phyloP scores from a whole-genome alignment of 2,113 vertebrate species.

The Osmerus eperlanus region DNA sequence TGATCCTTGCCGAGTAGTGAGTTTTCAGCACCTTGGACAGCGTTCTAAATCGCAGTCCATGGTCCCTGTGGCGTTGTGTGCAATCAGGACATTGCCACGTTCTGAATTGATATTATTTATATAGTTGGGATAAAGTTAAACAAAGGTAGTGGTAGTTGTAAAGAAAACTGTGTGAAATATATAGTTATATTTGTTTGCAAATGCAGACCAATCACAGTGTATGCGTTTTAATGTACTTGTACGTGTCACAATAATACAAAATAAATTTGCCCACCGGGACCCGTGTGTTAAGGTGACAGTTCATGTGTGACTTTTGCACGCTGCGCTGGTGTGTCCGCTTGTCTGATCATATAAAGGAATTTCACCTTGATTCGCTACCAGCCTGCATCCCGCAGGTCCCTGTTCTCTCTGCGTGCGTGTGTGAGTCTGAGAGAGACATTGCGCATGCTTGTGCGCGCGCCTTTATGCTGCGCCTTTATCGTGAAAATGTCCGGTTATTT shows the following conservation, averaged over 20 bases:
- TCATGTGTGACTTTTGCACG: slow-evolving; percentile 28
- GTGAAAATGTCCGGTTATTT: neutral
- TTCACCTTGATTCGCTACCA: slow-evolving; percentile 23
- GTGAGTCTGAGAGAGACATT: neutral
- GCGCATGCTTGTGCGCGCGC: neutral
- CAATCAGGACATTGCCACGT: too few relatives aligned
- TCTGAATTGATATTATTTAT: too few relatives aligned
- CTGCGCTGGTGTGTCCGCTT: slow-evolving; percentile 38
- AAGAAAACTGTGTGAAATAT: too few relatives aligned
- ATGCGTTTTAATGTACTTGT: neutral
- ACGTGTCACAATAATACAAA: neutral
- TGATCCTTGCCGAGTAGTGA: neutral
- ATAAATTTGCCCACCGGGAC: neutral
- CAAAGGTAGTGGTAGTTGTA: neutral
- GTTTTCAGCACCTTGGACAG: slow-evolving; percentile 40
- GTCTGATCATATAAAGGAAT: slow-evolving; percentile 45
- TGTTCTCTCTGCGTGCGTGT: neutral
- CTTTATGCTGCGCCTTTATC: neutral
- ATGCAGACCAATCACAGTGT: neutral
- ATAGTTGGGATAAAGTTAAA: neutral
- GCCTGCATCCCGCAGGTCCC: slow-evolving; percentile 1
- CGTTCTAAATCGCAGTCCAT: slow-evolving; percentile 26
- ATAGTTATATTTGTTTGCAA: neutral
- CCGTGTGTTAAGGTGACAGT: slow-evolving; percentile 22
- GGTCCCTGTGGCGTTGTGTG: slow-evolving; percentile 30